Conservation (phyloP, 2,113 vertebrate genomes). For the Neodontobutis hainanensis region DNA sequence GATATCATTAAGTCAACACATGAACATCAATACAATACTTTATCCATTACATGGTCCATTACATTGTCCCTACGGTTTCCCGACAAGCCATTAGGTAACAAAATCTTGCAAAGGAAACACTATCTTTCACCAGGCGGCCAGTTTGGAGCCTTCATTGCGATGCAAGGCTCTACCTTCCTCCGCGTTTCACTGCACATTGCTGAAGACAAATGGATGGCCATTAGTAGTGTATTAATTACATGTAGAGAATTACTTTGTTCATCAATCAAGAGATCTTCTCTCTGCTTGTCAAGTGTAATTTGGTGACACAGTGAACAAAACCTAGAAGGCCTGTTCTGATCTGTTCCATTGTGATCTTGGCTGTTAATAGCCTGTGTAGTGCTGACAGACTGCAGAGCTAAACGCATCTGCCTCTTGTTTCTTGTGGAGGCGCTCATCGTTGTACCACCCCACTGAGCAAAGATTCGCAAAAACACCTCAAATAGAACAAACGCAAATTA, state of each 20-base stretch:
- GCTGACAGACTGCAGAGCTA: slow-evolving; percentile 67
- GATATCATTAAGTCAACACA: slow-evolving; percentile 70
- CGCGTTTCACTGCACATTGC: slow-evolving; percentile 36
- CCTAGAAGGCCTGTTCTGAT: slow-evolving; percentile 53
- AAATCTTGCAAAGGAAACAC: slow-evolving; percentile 62
- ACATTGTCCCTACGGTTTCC: slow-evolving; percentile 66
- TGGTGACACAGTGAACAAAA: slow-evolving; percentile 68
- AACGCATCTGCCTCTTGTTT: slow-evolving; percentile 70
- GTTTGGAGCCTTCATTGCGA: slow-evolving; percentile 50
- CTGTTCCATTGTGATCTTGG: slow-evolving; percentile 46
- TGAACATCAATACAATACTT: slow-evolving; percentile 68
- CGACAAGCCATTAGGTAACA: slow-evolving; percentile 72
- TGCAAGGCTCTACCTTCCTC: slow-evolving; percentile 45
- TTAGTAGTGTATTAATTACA: slow-evolving; percentile 84
- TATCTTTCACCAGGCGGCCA: slow-evolving; percentile 54
- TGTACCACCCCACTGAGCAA: slow-evolving; percentile 60
- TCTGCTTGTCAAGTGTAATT: slow-evolving; percentile 77
- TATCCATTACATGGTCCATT: slow-evolving; percentile 75
- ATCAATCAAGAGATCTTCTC: slow-evolving; percentile 77
- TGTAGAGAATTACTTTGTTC: slow-evolving; percentile 76
- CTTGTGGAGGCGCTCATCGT: slow-evolving; percentile 30
- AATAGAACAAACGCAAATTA: slow-evolving; percentile 73
- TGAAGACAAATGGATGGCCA: slow-evolving; percentile 71
- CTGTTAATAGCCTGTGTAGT: slow-evolving; percentile 64
- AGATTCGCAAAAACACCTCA: slow-evolving; percentile 70